Evolutionary conservation across 2,888 invertebrate species (phyloP).

Genomic region (Asteroscopus sphinx): DNA sequence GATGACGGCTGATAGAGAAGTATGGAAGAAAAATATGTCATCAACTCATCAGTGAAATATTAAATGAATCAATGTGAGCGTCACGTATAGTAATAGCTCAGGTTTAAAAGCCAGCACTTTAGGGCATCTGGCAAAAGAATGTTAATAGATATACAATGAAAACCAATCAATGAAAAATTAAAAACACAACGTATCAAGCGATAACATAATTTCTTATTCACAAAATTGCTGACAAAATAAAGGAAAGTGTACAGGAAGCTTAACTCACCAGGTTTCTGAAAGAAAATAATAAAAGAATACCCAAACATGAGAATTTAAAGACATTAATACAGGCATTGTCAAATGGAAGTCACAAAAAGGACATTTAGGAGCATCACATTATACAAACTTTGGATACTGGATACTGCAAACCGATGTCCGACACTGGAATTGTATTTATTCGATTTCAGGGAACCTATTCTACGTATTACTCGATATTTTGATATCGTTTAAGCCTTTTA

Average conservation of each 20-base stretch:
- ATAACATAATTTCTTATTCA: too few relatives aligned
- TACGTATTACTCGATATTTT: conserved; percentile 36
- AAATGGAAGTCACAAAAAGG: conserved; percentile 60
- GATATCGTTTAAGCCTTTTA: conserved; percentile 19
- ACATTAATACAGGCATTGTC: conserved; percentile 73
- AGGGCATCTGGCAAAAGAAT: too few relatives aligned
- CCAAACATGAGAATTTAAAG: conserved; percentile 47
- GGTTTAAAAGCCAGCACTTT: too few relatives aligned
- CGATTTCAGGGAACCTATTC: conserved; percentile 27
- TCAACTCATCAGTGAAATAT: too few relatives aligned
- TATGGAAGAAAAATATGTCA: too few relatives aligned
- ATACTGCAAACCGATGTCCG: conserved; percentile 36
- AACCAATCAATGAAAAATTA: too few relatives aligned
- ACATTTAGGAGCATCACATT: conserved; percentile 65
- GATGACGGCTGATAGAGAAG: too few relatives aligned
- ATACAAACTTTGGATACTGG: conserved; percentile 57
- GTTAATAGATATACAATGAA: too few relatives aligned
- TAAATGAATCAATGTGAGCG: too few relatives aligned
- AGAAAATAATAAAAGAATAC: conserved; percentile 40
- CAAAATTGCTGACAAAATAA: too few relatives aligned
- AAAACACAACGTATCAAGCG: conserved; percentile 1
- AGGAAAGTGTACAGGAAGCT: conserved; percentile 14
- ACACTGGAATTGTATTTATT: conserved; percentile 56
- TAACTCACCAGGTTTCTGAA: conserved; percentile 10
- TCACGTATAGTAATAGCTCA: too few relatives aligned